These are phyloP conservation scores for Magallana angulata DNA, from an alignment of 1,140 invertebrate species.

Conservation along the genomic window DNA sequence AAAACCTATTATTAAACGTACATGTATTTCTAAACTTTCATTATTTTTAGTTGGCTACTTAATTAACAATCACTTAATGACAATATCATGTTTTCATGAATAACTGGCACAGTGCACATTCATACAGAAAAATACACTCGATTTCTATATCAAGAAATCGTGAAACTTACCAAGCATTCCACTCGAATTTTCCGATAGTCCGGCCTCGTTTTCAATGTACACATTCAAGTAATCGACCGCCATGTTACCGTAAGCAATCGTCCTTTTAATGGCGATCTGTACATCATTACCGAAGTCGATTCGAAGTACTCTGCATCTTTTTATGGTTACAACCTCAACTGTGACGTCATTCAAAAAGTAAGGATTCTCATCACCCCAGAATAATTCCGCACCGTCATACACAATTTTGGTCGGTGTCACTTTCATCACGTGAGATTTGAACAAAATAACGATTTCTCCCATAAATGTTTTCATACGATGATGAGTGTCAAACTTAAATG, in stretches of 20 bases:
- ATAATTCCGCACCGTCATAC: slow-evolving; percentile 41
- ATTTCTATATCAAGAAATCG: too few relatives aligned
- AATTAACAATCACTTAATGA: too few relatives aligned
- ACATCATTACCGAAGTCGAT: slow-evolving; percentile 56
- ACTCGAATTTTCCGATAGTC: slow-evolving; percentile 48
- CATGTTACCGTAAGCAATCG: neutral
- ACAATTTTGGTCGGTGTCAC: slow-evolving; percentile 44
- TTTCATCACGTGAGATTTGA: neutral
- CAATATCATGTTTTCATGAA: too few relatives aligned
- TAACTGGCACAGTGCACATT: too few relatives aligned
- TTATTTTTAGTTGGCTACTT: too few relatives aligned
- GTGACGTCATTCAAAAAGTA: slow-evolving; percentile 25
- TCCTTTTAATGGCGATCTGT: slow-evolving; percentile 48
- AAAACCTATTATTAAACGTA: too few relatives aligned
- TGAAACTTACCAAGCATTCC: slow-evolving; percentile 57
- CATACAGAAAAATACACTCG: too few relatives aligned
- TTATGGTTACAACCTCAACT: slow-evolving; percentile 2
- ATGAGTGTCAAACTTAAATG: slow-evolving; percentile 14
- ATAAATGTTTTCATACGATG: slow-evolving; percentile 46
- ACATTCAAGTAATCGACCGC: slow-evolving; percentile 61
- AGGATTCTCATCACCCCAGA: slow-evolving; percentile 47
- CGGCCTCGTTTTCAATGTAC: slow-evolving; percentile 60
- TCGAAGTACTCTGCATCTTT: slow-evolving; percentile 29
- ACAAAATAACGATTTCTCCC: slow-evolving; percentile 33
- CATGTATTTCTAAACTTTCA: too few relatives aligned